Evolutionary conservation across 2,797 vertebrate species (phyloP).

Genomic region (Rhinella marina): DNA sequence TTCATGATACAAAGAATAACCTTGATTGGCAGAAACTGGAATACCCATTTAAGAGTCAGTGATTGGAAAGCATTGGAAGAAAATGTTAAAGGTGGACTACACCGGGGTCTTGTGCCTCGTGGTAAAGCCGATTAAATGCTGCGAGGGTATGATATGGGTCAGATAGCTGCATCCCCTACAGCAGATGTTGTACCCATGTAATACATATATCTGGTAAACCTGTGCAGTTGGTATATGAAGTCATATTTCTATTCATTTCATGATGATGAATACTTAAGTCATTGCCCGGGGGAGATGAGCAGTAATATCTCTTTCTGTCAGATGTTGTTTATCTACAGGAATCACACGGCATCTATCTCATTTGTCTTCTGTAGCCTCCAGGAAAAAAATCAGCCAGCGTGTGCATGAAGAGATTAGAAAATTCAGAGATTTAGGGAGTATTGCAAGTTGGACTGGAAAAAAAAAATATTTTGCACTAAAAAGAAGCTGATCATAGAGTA

Average conservation of each 20-base stretch:
- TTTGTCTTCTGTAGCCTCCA: slow-evolving; percentile 33
- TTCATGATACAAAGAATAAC: no score
- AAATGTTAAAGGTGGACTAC: neutral
- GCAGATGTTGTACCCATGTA: neutral
- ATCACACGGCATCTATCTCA: slow-evolving; percentile 27
- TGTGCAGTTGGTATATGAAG: neutral
- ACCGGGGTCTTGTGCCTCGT: neutral
- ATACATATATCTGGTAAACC: neutral
- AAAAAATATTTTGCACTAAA: no score
- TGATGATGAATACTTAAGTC: slow-evolving; percentile 22
- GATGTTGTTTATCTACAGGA: slow-evolving; percentile 46
- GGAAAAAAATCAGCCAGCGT: slow-evolving; percentile 20
- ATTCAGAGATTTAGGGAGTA: neutral
- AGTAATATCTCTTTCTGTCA: slow-evolving; percentile 46
- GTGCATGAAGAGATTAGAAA: slow-evolving; percentile 7
- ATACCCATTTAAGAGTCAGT: neutral
- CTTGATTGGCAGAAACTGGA: no score
- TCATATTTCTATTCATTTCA: neutral
- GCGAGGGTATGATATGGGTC: neutral
- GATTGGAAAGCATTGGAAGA: neutral
- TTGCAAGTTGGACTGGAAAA: neutral
- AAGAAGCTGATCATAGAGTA: no score
- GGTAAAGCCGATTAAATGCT: neutral
- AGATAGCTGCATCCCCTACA: neutral
- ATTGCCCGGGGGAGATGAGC: neutral